These are phyloP conservation scores for Lucifuga dentata DNA, from an alignment of 2,113 vertebrate genomes.

Conservation along the genomic window DNA sequence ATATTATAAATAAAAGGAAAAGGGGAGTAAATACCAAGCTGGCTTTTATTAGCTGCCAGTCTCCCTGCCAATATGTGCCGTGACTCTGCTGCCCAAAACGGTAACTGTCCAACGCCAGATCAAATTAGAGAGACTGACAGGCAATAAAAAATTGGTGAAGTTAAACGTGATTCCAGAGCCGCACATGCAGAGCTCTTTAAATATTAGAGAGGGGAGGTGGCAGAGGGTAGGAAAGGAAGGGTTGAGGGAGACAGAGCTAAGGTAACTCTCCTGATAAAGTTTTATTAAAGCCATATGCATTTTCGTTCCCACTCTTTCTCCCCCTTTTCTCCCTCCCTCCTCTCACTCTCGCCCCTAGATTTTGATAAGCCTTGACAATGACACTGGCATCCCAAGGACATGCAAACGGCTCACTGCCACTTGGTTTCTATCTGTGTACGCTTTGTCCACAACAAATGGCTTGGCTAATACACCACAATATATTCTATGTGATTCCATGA, in stretches of 20 bases:
- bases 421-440: slow-evolving; percentile 54
- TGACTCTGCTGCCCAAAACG: slow-evolving; percentile 82
- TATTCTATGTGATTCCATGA: not conserved
- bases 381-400: slow-evolving; percentile 76
- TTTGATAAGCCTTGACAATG: slow-evolving; percentile 80
- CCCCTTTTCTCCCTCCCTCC: slow-evolving; percentile 15
- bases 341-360: slow-evolving; percentile 63
- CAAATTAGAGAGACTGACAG: slow-evolving; percentile 88
- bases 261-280: slow-evolving; percentile 80
- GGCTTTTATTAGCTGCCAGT: slow-evolving; percentile 87
- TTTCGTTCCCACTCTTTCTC: slow-evolving; percentile 25
- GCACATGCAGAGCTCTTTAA: slow-evolving; percentile 72
- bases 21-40: slow-evolving; percentile 78
- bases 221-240: slow-evolving; percentile 31
- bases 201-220: slow-evolving; percentile 75
- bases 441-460: slow-evolving; percentile 41
- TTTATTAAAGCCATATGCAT: slow-evolving; percentile 80
- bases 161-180: slow-evolving; percentile 80
- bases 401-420: slow-evolving; percentile 70
- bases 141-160: slow-evolving; percentile 85
- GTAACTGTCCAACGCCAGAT: slow-evolving; percentile 84
- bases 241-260: slow-evolving; percentile 37
- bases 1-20: slow-evolving; percentile 82
- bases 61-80: slow-evolving; percentile 83
- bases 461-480: not conserved